Conservation (phyloP, 2,888 invertebrate species). For the Cancer borealis region DNA sequence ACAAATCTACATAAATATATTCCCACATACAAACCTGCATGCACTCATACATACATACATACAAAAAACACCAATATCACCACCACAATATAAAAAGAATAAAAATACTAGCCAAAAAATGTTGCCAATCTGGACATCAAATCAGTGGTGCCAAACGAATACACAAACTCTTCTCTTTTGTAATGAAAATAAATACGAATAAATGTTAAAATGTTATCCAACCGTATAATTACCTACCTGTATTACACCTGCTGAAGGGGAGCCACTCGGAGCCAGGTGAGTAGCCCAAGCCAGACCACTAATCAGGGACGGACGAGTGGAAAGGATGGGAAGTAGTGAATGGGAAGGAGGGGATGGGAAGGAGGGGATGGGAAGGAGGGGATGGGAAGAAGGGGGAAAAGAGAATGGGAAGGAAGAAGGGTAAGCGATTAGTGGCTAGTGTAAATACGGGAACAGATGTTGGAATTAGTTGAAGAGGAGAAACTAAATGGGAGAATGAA, state of each 20-base stretch:
- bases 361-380: background rate
- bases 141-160: too few relatives aligned
- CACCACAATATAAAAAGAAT: too few relatives aligned
- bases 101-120: background rate
- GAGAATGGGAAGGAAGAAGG: background rate
- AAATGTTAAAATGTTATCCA: background rate
- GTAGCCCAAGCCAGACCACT: background rate
- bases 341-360: background rate
- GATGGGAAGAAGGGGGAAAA: background rate
- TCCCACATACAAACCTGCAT: too few relatives aligned
- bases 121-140: background rate
- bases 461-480: too few relatives aligned
- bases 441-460: too few relatives aligned
- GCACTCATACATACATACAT: too few relatives aligned
- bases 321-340: background rate
- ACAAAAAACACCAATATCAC: too few relatives aligned
- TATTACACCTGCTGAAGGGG: background rate
- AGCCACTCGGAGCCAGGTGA: background rate
- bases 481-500: background rate
- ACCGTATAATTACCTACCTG: background rate
- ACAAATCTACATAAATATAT: too few relatives aligned
- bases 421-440: background rate
- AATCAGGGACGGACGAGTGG: background rate
- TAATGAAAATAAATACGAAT: slow-evolving; percentile 2
- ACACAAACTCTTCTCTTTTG: background rate